Evolutionary conservation across 2,888 invertebrate genomes (phyloP).

Genomic region (Globia sparganii): DNA sequence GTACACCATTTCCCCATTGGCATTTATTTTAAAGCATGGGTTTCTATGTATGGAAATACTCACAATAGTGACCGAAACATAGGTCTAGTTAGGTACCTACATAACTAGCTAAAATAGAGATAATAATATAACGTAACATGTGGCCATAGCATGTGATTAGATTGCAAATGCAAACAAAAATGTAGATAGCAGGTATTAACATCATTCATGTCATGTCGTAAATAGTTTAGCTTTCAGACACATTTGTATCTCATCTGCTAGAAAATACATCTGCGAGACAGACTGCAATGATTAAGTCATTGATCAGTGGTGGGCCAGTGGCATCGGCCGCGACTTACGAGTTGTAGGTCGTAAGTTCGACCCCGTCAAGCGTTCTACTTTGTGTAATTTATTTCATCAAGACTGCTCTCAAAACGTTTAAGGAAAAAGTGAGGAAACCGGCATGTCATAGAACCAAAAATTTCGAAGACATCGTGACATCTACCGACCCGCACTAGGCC

Average conservation of each 20-base stretch:
- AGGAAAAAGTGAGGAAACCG: neutral
- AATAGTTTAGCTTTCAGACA: constrained; percentile 34
- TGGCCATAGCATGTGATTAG: constrained; percentile 46
- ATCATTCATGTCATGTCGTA: constrained; percentile 48
- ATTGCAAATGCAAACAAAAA: constrained; percentile 50
- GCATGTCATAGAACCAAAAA: neutral
- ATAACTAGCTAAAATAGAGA: constrained; percentile 25
- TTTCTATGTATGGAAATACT: neutral
- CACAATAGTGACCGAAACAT: neutral
- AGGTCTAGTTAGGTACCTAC: neutral
- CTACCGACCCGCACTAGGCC: neutral
- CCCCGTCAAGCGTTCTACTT: neutral
- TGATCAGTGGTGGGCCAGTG: neutral
- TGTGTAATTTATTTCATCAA: neutral
- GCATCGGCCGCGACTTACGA: neutral
- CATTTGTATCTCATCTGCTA: constrained; percentile 19
- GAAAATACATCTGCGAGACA: constrained; percentile 14
- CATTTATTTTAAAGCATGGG: neutral
- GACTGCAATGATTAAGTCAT: constrained; percentile 8
- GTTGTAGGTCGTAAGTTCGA: neutral
- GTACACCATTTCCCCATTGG: neutral
- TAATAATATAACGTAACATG: constrained; percentile 33
- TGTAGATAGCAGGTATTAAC: constrained; percentile 41
- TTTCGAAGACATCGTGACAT: neutral
- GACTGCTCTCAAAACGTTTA: neutral